Evolutionary conservation across 2,888 invertebrate genomes (phyloP).

Genomic region (Latrodectus elegans): DNA sequence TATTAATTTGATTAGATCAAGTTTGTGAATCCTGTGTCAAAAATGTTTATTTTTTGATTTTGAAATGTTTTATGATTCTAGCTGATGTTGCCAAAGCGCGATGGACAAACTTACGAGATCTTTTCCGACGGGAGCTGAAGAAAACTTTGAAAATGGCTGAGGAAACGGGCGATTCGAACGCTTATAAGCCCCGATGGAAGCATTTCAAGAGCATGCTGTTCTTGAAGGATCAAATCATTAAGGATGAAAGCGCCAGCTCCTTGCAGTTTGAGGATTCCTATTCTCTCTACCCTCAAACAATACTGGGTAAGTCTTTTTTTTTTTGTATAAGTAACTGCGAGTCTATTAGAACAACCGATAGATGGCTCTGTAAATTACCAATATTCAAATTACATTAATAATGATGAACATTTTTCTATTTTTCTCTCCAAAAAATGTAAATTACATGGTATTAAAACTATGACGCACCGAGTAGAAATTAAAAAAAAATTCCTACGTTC

Average conservation of each 20-base stretch:
- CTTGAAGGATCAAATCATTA: conserved; percentile 42
- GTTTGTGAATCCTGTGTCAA: too few relatives aligned
- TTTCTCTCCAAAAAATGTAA: neutral
- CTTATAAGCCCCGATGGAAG: conserved; percentile 38
- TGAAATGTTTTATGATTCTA: neutral
- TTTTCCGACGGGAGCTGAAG: conserved; percentile 59
- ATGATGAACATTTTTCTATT: neutral
- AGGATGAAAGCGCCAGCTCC: conserved; percentile 14
- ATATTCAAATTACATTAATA: too few relatives aligned
- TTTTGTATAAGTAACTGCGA: neutral
- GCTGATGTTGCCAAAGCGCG: conserved; percentile 35
- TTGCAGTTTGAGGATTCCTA: conserved; percentile 16
- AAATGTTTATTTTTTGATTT: too few relatives aligned
- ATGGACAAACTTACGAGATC: conserved; percentile 53
- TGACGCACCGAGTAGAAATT: neutral
- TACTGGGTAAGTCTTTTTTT: conserved; percentile 30
- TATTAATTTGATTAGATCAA: too few relatives aligned
- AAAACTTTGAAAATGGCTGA: conserved; percentile 31
- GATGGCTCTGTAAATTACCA: too few relatives aligned
- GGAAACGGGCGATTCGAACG: conserved; percentile 37
- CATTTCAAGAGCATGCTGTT: conserved; percentile 45
- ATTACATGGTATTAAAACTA: neutral
- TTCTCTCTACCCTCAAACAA: conserved; percentile 41
- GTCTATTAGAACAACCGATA: neutral
- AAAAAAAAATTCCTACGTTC: too few relatives aligned